phyloP scores from a whole-genome alignment of 2,797 vertebrate genomes.

The Parauchenoglanis ngamensis region DNA sequence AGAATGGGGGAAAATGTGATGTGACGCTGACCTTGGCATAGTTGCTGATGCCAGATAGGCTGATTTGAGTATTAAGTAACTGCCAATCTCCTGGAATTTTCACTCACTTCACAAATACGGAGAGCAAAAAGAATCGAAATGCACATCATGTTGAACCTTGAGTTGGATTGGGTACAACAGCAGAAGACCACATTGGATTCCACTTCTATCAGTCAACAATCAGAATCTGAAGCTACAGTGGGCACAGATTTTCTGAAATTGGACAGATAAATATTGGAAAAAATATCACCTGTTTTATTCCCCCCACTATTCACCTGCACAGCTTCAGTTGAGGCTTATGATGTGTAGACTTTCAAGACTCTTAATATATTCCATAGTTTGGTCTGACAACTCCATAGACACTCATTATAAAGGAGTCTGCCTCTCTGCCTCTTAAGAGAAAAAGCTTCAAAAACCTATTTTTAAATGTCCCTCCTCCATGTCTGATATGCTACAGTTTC shows the following conservation, averaged over 20 bases:
- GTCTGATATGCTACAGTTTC: not conserved
- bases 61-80: not conserved
- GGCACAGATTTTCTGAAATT: not conserved
- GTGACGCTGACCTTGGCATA: not conserved
- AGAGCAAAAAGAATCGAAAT: not conserved
- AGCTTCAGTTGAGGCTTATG: not conserved
- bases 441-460: not conserved
- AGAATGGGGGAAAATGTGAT: not conserved
- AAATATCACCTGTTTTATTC: not conserved
- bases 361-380: not conserved
- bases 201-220: not conserved
- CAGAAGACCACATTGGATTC: not conserved
- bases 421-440: not conserved
- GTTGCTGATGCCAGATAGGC: not conserved
- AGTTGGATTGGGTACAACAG: not conserved
- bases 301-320: not conserved
- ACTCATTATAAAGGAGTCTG: not conserved
- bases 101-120: not conserved
- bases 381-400: not conserved
- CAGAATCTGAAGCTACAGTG: not conserved
- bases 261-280: not conserved
- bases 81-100: not conserved
- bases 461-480: not conserved
- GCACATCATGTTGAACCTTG: not conserved
- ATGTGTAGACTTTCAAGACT: not conserved